phyloP scores from a whole-genome alignment of 2,797 vertebrate species.

The Etheostoma nigrum region DNA sequence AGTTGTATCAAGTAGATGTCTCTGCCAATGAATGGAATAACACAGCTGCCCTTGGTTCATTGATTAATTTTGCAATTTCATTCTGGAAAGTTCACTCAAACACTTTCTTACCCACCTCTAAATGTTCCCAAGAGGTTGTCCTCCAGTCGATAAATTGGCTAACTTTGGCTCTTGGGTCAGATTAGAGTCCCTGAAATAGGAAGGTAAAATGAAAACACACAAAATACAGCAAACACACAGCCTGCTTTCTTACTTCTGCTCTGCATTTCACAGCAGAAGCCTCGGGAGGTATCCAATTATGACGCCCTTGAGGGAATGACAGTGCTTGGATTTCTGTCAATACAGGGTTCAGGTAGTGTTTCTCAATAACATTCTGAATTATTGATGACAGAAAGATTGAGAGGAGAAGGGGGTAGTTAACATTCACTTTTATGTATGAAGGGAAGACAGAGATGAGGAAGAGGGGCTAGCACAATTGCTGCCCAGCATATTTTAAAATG shows the following conservation, averaged over 20 bases:
- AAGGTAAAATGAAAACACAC: constrained; percentile 70
- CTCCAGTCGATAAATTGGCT: constrained; percentile 36
- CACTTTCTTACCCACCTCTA: constrained; percentile 49
- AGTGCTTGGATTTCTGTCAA: constrained; percentile 85
- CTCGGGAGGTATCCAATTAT: constrained; percentile 80
- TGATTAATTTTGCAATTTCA: constrained; percentile 13
- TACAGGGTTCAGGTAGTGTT: constrained; percentile 84
- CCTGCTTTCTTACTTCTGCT: constrained; percentile 31
- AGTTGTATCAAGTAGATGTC: background rate
- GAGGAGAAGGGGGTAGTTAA: constrained; percentile 66
- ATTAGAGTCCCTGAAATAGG: constrained; percentile 67
- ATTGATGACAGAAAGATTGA: constrained; percentile 79
- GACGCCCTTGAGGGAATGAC: constrained; percentile 81
- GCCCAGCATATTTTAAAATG: constrained; percentile 67
- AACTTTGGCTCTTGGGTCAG: constrained; percentile 53
- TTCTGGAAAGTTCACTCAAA: constrained; percentile 32
- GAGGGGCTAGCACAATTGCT: constrained; percentile 30
- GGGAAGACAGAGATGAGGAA: constrained; percentile 27
- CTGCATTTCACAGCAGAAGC: constrained; percentile 46
- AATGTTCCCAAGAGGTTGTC: constrained; percentile 39
- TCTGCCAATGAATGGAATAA: constrained; percentile 41
- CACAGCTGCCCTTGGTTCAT: constrained; percentile 19
- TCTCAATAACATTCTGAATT: constrained; percentile 85
- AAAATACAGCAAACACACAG: constrained; percentile 48
- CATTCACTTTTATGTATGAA: constrained; percentile 72